phyloP scores from a whole-genome alignment of 2,797 vertebrate species.

The Triplophysa bombifrons region DNA sequence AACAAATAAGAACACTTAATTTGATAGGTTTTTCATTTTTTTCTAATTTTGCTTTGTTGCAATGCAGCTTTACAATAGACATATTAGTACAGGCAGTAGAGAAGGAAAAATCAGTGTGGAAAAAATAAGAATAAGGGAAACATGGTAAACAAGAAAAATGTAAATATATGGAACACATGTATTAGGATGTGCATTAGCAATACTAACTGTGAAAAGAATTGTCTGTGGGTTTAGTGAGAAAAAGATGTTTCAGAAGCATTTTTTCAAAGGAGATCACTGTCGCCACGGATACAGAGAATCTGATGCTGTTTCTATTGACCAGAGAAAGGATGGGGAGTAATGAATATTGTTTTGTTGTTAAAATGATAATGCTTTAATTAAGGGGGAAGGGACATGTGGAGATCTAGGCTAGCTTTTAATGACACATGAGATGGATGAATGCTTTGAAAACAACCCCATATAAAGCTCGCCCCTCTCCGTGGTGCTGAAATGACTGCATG shows the following conservation, averaged over 20 bases:
- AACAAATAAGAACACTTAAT: too few species aligned
- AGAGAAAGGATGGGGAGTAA: slow-evolving; percentile 1
- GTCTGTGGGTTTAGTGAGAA: too few species aligned
- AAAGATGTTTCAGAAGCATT: neutral
- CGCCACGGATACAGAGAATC: slow-evolving; percentile 37
- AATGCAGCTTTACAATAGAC: too few species aligned
- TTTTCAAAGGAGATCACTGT: slow-evolving; percentile 3
- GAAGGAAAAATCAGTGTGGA: too few species aligned
- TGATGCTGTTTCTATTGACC: slow-evolving; percentile 19
- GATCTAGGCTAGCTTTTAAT: neutral
- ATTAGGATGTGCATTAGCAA: too few species aligned
- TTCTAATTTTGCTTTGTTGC: too few species aligned
- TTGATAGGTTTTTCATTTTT: too few species aligned
- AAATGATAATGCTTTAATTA: slow-evolving; percentile 6
- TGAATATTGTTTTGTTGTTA: neutral
- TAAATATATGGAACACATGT: too few species aligned
- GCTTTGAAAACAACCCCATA: slow-evolving; percentile 1
- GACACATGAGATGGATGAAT: neutral
- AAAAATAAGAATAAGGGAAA: too few species aligned
- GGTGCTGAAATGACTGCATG: slow-evolving; percentile 49
- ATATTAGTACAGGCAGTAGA: too few species aligned
- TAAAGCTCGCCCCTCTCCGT: slow-evolving; percentile 50
- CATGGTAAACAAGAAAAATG: too few species aligned
- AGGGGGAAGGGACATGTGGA: neutral
- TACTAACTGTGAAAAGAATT: too few species aligned